Evolutionary conservation across 2,888 invertebrate species (phyloP).

Genomic region (Pasiphila rectangulata): DNA sequence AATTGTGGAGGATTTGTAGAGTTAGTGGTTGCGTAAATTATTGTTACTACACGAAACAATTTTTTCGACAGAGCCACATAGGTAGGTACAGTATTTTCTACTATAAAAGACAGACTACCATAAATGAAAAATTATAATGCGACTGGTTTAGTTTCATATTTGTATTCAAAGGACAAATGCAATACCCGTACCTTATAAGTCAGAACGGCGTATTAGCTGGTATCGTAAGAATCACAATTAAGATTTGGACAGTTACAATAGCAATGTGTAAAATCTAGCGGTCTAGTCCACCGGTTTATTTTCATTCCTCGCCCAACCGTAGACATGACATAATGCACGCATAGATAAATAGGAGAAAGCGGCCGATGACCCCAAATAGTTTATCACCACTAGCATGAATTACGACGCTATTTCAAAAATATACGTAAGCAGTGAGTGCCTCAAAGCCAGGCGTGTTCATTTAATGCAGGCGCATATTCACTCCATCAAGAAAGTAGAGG

Average conservation of each 20-base stretch:
- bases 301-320: conserved; percentile 38
- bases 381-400: conserved; percentile 50
- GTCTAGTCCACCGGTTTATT: conserved; percentile 23
- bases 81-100: too few relatives aligned
- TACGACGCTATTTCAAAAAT: conserved; percentile 49
- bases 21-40: conserved; percentile 18
- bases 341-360: conserved; percentile 61
- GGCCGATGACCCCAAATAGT: conserved; percentile 56
- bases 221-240: conserved; percentile 49
- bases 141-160: conserved; percentile 40
- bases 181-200: conserved; percentile 54
- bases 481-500: conserved; percentile 59
- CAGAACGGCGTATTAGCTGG: conserved; percentile 41
- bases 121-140: conserved; percentile 7
- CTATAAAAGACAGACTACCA: too few relatives aligned
- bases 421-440: conserved; percentile 41
- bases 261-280: conserved; percentile 4
- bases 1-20: conserved; percentile 13
- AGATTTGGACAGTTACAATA: conserved; percentile 44
- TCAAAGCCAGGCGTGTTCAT: conserved; percentile 42
- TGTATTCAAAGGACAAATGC: conserved; percentile 47
- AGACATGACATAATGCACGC: conserved; percentile 60
- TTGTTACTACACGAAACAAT: conserved; percentile 4
- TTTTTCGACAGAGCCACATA: too few relatives aligned
- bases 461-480: conserved; percentile 48